These are phyloP conservation scores for Lethenteron camtschaticum DNA, from an alignment of 2,113 vertebrate genomes.

Conservation along the genomic window DNA sequence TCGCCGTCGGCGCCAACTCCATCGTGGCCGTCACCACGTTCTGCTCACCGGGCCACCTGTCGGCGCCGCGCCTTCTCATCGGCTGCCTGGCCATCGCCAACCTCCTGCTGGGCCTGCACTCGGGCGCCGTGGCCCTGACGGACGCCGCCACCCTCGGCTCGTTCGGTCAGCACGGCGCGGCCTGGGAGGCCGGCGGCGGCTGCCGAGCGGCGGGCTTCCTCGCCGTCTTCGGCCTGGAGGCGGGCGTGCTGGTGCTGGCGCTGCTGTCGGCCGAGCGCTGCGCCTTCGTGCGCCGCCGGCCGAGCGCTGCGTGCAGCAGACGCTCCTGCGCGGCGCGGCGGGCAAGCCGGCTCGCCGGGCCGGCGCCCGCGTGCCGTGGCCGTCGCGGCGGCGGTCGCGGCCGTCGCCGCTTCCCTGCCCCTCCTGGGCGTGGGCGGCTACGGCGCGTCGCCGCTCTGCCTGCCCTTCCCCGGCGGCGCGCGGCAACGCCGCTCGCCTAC, in stretches of 20 bases:
- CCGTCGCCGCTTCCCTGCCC: too few relatives aligned
- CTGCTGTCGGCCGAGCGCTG: conserved; percentile 47
- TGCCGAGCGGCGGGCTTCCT: conserved; percentile 51
- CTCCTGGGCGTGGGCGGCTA: too few relatives aligned
- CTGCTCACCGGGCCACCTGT: conserved; percentile 20
- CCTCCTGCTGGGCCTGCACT: conserved; percentile 45
- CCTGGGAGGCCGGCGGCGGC: conserved; percentile 54
- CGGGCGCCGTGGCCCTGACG: conserved; percentile 37
- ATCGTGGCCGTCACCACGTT: conserved; percentile 45
- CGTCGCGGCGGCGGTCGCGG: too few relatives aligned
- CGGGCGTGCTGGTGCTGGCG: conserved; percentile 57
- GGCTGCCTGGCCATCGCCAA: conserved; percentile 50
- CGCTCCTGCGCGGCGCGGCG: too few relatives aligned
- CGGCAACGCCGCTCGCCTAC: conserved; percentile 30
- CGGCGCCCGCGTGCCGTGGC: too few relatives aligned
- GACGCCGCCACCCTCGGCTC: conserved; percentile 54
- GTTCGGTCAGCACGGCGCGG: conserved; percentile 47
- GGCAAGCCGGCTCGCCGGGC: too few relatives aligned
- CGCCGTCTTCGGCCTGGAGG: conserved; percentile 52
- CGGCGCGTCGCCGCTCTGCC: conserved; percentile 29
- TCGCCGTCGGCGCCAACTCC: conserved; percentile 43
- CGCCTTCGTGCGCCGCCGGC: too few relatives aligned
- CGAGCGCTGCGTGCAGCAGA: too few relatives aligned
- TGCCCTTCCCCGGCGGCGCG: conserved; percentile 46
- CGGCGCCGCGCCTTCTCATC: conserved; percentile 41